phyloP scores from a whole-genome alignment of 2,888 invertebrate species.

The Pherbina coryleti region DNA sequence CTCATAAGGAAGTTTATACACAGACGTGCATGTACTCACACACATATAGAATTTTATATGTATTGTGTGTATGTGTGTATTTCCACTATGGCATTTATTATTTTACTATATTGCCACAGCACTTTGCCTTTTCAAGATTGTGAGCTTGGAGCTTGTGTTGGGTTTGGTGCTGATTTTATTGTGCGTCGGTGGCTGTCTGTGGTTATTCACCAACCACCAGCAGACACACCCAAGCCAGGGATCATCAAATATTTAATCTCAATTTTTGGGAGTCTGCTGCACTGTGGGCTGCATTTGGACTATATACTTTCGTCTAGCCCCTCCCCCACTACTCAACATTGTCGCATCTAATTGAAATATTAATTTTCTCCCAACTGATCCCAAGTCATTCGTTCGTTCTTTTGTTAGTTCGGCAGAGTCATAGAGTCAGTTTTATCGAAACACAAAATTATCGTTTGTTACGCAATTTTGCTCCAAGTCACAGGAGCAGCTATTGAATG shows the following conservation, averaged over 20 bases:
- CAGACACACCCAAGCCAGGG: not conserved
- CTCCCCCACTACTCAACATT: not conserved
- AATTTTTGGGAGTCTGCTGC: not conserved
- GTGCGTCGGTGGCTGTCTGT: not conserved
- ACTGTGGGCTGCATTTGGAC: not conserved
- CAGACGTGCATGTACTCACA: not conserved
- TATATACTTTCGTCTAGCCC: not conserved
- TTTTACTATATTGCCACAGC: slow-evolving; percentile 11
- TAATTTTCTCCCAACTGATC: not conserved
- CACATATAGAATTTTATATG: not conserved
- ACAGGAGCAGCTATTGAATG: not conserved
- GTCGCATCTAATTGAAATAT: not conserved
- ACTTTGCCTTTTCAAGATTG: not conserved
- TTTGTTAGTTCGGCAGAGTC: not conserved
- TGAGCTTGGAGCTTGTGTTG: not conserved
- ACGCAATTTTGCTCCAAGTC: not conserved
- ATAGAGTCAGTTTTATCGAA: not conserved
- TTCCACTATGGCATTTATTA: slow-evolving; percentile 9
- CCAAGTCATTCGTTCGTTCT: not conserved
- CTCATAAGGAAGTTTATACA: not conserved
- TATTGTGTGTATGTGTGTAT: not conserved
- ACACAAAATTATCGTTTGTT: not conserved
- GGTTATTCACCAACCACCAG: not conserved
- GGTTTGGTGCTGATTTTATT: not conserved
- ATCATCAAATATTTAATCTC: slow-evolving; percentile 1